These are phyloP conservation scores for Ambastaia sidthimunki DNA, from an alignment of 2,797 vertebrate genomes.

Conservation along the genomic window DNA sequence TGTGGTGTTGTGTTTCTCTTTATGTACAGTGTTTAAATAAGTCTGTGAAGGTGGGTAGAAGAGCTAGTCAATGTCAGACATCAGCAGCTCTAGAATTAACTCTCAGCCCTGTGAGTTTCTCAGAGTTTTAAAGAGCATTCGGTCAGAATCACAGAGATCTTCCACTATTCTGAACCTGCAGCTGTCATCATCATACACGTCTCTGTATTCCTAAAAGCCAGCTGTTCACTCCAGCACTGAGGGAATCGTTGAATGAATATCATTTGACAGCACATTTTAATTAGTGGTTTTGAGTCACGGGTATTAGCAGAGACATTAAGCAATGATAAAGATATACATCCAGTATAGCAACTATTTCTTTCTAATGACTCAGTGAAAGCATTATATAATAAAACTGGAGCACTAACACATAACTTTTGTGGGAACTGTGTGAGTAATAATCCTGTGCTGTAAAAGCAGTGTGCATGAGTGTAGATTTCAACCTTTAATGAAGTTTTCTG, in stretches of 20 bases:
- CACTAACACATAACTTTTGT: too few species aligned
- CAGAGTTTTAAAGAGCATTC: conserved; percentile 21
- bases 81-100: conserved; percentile 52
- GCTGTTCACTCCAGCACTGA: conserved; percentile 71
- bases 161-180: conserved; percentile 70
- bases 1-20: conserved; percentile 50
- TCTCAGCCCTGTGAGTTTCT: conserved; percentile 37
- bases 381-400: too few species aligned
- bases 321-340: neutral
- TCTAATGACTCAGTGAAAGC: too few species aligned
- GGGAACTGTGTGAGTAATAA: too few species aligned
- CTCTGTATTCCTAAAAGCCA: conserved; percentile 59
- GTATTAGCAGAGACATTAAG: neutral
- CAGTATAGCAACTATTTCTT: neutral
- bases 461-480: too few species aligned
- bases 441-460: too few species aligned
- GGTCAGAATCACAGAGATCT: conserved; percentile 50
- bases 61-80: conserved; percentile 60
- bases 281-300: conserved; percentile 69
- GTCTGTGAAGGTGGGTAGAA: conserved; percentile 44
- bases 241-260: conserved; percentile 69
- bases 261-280: conserved; percentile 78
- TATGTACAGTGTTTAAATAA: conserved; percentile 55
- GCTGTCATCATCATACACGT: conserved; percentile 38
- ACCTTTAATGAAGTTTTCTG: neutral